Base-by-base conservation (phyloP, 2,888 invertebrate genomes). In the Ferrisia virgata region DNA sequence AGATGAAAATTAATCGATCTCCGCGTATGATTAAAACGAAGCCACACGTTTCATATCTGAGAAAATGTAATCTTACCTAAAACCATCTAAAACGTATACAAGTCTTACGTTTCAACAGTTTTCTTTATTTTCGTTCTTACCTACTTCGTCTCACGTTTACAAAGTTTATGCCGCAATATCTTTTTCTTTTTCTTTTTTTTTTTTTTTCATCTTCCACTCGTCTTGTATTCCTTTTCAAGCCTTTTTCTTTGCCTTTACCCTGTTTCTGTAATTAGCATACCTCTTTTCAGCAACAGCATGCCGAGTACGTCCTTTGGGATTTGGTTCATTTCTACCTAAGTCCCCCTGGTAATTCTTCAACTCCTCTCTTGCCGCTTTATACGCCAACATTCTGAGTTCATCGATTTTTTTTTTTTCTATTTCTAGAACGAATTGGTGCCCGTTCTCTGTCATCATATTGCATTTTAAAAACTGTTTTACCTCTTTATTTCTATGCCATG, bases 281-380 rank as follows among this genome's bases (percentile, higher is more conserved):
- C 64, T 82, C 82, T 82, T 82, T 82, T 82, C 82, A 82, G 82
- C 82, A 82, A 82, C 82, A 82, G 82, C 82, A 82, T 82, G 82
- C 82, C 82, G 82, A 82, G 82, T 82, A 58, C 58, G 82, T 82
- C 82, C 82, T 82, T 25, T 22, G 82, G 82, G 82, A 82, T 58
- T 82, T 82, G 82, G 82, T 64, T 82, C 82, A 82, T 58, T 82
- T 82, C 82, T 82, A 58, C 64, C 72, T 36, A 82, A 58, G 82
- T 82, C 82, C 82, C 82, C 31, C 58, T 82, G 82, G 82, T 82
- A 82, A 53, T 82, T 82, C 82, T 64, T 82, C 64, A 82, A 82
- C 82, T 64, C 58, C 72, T 76, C 72, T 31, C 9, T 36, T 36
- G 18, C 36, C 72, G 36, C 72, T 76, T 18, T 76, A 69, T 69